A percentile compares a stretch with the other conserved stretches of the same genome.
Conservation (phyloP, 2,888 invertebrate genomes). For the Cancer borealis region DNA sequence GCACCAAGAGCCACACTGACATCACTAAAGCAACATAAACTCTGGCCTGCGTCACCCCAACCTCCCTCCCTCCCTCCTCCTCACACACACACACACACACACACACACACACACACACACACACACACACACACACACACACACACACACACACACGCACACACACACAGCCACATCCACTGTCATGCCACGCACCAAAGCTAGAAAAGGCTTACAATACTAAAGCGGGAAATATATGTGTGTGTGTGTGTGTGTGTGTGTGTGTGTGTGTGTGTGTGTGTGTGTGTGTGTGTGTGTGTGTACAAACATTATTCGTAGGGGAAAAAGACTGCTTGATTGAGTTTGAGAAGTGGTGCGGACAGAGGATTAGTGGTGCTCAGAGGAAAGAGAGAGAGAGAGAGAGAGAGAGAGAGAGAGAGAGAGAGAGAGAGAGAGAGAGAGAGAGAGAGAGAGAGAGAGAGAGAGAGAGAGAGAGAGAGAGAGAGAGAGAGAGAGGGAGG, state of each 20-base stretch:
- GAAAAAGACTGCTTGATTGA: not conserved
- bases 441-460: conserved; percentile 17
- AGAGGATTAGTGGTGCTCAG: not conserved
- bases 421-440: conserved; percentile 17
- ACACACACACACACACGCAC: not conserved
- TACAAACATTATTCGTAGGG: not conserved
- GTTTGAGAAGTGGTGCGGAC: not conserved
- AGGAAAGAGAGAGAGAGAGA: not conserved
- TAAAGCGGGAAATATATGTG: not conserved
- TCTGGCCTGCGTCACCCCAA: not conserved
- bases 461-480: conserved; percentile 16
- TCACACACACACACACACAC: not conserved
- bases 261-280: conserved; percentile 16
- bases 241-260: not conserved
- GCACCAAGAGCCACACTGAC: not conserved
- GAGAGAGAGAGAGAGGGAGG: not conserved
- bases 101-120: conserved; percentile 43
- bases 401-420: conserved; percentile 13
- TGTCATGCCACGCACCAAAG: too few relatives aligned
- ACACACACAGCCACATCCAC: too few relatives aligned
- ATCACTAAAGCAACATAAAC: not conserved
- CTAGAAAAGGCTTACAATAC: too few relatives aligned
- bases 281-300: conserved; percentile 38
- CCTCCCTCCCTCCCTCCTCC: not conserved
- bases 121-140: conserved; percentile 6